Evolutionary conservation across 2,797 vertebrate genomes (phyloP), one percentile per base, ranked within the genome.

Genomic region (Loris lydekkerianus): DNA sequence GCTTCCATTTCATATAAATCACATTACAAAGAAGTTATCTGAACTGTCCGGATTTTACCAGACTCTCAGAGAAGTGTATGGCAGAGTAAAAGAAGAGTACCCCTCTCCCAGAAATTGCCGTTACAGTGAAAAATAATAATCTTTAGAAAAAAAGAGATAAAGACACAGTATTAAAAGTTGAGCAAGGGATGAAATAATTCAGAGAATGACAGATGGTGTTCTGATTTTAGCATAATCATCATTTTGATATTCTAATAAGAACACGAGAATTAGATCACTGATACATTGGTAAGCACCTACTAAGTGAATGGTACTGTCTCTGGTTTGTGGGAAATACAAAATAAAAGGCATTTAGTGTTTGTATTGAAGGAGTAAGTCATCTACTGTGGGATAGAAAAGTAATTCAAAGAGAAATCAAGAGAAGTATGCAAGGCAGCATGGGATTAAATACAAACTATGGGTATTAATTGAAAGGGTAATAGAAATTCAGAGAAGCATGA

Each of bases 1-100:
- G 56, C 70, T 91, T 89, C 82, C 80, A 86, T 91, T 91, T 85
- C 93, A 90, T 83, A 93, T 97, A 95, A 96, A 96, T 96, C 78
- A 93, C n/a, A 90, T 63, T 43, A 88, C 86, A 83, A 94, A 89
- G 77, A 93, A 96, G 31, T 93, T 95, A 92, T 85, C 80, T 84
- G 84, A 40, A 90, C 49, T 94, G 80, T 94, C 85, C 27, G 40
- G 96, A 95, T 96, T 95, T 53, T 76, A 60, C 20, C 65, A 95
- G 53, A 67, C 63, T 93, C 77, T 81, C 37, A 70, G 80, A 91
- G 10, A 90, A 91, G 93, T 81, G 8, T 53, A 94, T 86, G 75
- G 29, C n/a, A 43, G 53, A 40, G 53, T 83, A 25, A 61, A 84
- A 75, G 23, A 91, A 92, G 56, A 75, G 6, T 73, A 56, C 43